A percentile compares a stretch with the other conserved stretches of the same genome.
Evolutionary conservation across 2,888 invertebrate species (phyloP).

Genomic region (Aphidius colemani): DNA sequence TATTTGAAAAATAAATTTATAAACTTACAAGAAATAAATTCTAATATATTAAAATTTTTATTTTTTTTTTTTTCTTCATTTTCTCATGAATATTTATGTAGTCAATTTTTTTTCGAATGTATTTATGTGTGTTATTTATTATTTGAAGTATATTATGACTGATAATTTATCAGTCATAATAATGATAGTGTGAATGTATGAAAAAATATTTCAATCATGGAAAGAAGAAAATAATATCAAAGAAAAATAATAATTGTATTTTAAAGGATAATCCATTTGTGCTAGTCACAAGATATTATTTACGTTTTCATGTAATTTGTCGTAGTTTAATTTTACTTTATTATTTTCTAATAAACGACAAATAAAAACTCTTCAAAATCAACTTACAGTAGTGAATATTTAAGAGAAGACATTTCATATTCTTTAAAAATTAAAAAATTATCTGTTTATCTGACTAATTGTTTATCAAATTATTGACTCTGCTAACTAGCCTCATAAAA

Average conservation of each 20-base stretch:
- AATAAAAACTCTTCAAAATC: background rate
- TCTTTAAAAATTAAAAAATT: constrained; percentile 1
- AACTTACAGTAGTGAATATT: background rate
- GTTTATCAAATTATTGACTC: constrained; percentile 1
- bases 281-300: constrained; percentile 43
- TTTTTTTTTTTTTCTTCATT: too few relatives aligned
- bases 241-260: constrained; percentile 23
- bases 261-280: constrained; percentile 42
- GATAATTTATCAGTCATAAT: constrained; percentile 9
- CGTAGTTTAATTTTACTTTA: constrained; percentile 18
- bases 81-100: too few relatives aligned
- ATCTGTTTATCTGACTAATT: constrained; percentile 1
- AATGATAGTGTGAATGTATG: constrained; percentile 20
- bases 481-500: background rate
- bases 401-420: background rate
- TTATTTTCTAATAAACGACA: constrained; percentile 23
- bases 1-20: background rate
- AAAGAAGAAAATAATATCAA: constrained; percentile 9
- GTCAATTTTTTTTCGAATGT: background rate
- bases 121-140: constrained; percentile 5
- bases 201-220: background rate
- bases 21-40: background rate
- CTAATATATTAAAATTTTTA: constrained; percentile 4
- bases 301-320: constrained; percentile 31
- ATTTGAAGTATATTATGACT: background rate